Conservation (phyloP, 2,797 vertebrate species). For the Perodicticus potto region DNA sequence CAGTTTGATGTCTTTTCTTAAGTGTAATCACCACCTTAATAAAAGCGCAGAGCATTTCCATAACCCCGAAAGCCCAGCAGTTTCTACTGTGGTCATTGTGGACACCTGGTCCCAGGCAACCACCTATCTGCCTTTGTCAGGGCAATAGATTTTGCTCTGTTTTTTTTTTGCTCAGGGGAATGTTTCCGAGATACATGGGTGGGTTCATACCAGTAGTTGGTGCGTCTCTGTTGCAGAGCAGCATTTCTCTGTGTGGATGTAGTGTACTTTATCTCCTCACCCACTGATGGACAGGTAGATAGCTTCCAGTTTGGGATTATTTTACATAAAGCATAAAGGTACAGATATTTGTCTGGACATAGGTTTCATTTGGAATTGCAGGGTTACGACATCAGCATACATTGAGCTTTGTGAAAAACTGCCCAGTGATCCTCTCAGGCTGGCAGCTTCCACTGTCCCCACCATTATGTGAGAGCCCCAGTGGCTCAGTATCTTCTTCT, state of each 20-base stretch:
- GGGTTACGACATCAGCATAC: neutral
- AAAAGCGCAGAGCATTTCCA: neutral
- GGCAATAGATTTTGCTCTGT: neutral
- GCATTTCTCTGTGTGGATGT: neutral
- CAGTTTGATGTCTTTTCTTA: neutral
- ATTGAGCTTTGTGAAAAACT: neutral
- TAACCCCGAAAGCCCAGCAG: neutral
- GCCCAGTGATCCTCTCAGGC: neutral
- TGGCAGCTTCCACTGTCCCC: neutral
- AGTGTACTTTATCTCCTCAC: neutral
- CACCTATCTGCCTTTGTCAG: neutral
- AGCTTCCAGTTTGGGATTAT: neutral
- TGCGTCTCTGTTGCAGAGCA: neutral
- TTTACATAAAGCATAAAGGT: neutral
- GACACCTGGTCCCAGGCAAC: neutral
- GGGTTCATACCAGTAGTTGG: too few species aligned
- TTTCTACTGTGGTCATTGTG: neutral
- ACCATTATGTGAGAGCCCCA: accelerated
- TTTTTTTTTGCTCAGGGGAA: neutral
- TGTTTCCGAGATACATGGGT: neutral
- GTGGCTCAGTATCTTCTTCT: neutral
- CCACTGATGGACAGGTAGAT: neutral
- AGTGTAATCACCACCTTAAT: neutral
- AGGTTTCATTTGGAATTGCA: neutral
- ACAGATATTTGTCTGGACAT: neutral